phyloP scores from a whole-genome alignment of 92 coral and sea anemone genomes.

The Zoanthus sansibaricus region DNA sequence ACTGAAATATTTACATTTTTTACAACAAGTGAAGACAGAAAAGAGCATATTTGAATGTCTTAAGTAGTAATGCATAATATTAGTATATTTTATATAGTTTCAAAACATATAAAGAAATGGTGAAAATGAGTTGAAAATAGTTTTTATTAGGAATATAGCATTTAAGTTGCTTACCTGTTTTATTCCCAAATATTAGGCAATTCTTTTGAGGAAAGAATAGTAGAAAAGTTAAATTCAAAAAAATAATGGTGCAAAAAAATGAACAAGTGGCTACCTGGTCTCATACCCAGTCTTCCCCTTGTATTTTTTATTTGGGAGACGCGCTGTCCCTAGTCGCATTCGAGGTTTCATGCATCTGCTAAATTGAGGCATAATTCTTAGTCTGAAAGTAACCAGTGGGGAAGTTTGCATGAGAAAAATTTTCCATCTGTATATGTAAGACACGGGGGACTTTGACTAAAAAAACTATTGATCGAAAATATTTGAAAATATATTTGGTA shows the following conservation, averaged over 20 bases:
- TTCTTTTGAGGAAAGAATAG: neutral
- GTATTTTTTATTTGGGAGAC: neutral
- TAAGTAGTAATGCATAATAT: neutral
- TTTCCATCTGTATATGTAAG: too few species aligned
- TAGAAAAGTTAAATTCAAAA: neutral
- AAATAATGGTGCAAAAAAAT: neutral
- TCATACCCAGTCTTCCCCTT: neutral
- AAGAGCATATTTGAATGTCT: neutral
- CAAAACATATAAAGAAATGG: neutral
- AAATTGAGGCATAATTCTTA: too few species aligned
- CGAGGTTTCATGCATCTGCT: neutral
- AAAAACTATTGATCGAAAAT: too few species aligned
- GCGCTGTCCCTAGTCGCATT: neutral
- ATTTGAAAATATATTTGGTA: too few species aligned
- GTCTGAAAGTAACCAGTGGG: too few species aligned
- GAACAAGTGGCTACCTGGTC: neutral
- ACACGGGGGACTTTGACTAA: too few species aligned
- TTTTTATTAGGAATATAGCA: neutral
- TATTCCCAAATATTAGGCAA: neutral
- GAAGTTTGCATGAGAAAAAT: too few species aligned
- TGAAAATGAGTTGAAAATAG: neutral
- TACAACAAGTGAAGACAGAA: neutral
- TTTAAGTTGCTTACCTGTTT: constrained; percentile 3
- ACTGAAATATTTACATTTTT: neutral
- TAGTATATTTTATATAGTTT: neutral